A percentile compares a stretch with the other conserved stretches of the same genome.
phyloP scores from a whole-genome alignment of 2,797 vertebrate species.

The Acrossocheilus fasciatus region DNA sequence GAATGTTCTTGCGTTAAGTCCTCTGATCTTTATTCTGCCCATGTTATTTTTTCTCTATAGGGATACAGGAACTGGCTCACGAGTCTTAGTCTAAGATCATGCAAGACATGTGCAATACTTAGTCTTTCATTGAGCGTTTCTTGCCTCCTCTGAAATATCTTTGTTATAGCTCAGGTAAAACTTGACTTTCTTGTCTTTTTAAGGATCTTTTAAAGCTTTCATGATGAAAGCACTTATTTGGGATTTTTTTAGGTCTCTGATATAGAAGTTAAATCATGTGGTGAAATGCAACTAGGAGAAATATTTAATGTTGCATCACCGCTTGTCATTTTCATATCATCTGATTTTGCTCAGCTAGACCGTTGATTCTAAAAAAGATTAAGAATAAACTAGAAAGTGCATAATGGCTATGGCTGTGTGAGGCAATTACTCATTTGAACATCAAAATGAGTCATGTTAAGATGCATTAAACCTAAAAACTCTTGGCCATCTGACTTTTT shows the following conservation, averaged over 20 bases:
- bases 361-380: not conserved
- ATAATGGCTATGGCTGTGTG: not conserved
- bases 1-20: not conserved
- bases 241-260: not conserved
- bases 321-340: not conserved
- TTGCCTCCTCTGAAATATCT: not conserved
- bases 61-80: conserved; percentile 41
- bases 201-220: not conserved
- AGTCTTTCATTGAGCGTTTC: not conserved
- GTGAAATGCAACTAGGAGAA: not conserved
- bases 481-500: not conserved
- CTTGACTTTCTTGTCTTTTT: not conserved
- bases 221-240: not conserved
- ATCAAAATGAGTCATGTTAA: not conserved
- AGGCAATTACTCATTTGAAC: not conserved
- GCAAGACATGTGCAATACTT: conserved; percentile 27
- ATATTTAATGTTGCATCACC: not conserved
- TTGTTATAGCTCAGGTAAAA: not conserved
- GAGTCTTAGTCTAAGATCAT: conserved; percentile 1
- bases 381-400: not conserved
- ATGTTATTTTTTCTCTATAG: conserved; percentile 14
- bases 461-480: not conserved
- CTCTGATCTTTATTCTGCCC: not conserved
- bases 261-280: not conserved
- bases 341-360: not conserved